Evolutionary conservation across 92 coral and sea anemone genomes (phyloP), one percentile per base, ranked within the genome.

Genomic region (Muricea muricata): DNA sequence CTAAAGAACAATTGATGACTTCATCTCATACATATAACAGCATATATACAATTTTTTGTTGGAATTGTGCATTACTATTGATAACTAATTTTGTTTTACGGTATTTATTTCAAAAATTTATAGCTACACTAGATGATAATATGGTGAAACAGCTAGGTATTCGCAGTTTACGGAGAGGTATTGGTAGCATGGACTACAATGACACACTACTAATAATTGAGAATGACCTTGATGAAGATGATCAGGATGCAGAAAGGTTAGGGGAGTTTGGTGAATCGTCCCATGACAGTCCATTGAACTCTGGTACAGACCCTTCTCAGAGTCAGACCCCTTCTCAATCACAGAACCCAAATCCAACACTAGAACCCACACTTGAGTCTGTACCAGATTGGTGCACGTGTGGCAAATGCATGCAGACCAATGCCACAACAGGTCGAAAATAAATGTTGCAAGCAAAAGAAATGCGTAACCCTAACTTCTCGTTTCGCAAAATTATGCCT

Each of bases 101-200:
- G 75, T 69, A 17, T 31, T 30, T 41, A 29, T 39, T 39, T 26
- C 65, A 85, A 79, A 82, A 85, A 52, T 85, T 78, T 26, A 85
- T 78, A 58, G 41, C 30, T 41, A 85, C 89, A 25, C 85, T 85
- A 6, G 89, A 85, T 34, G 67, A 17, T 0, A 63, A 15, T 21
- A 84, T 40, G 71, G 84, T 85, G 65, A 37, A 42, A 77, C 77
- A 77, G 41, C 42, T 85, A 18, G 89, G 84, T 33, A 61, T 85
- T 17, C 17, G 89, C 6, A 61, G 78, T 42, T 30, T 78, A 13
- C 85, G 85, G 2, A 78, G 89, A 63, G 89, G 89, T 50, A 54
- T 78, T 40, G 85, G 89, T 7, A 85, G 89, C 21, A 85, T 85
- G 85, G 89, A 78, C 45, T 85, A 78, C 33, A 85, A 78, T 75